Conservation (phyloP, 2,113 vertebrate genomes). For the Cynocephalus volans region DNA sequence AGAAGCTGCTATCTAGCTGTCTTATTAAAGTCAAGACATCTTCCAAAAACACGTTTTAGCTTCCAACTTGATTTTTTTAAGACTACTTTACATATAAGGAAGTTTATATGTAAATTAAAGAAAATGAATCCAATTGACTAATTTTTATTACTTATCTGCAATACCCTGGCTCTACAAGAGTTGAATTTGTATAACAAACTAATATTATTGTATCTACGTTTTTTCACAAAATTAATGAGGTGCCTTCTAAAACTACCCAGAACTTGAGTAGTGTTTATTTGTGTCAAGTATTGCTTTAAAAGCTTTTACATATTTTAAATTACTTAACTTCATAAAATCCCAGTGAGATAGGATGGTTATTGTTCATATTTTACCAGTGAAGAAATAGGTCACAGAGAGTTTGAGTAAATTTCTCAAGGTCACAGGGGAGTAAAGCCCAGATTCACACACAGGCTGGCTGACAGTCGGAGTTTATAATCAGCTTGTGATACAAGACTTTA, state of each 20-base stretch:
- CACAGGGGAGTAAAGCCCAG: background rate
- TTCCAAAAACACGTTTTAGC: background rate
- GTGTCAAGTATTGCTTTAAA: background rate
- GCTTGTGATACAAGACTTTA: background rate
- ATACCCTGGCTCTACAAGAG: background rate
- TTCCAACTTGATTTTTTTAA: background rate
- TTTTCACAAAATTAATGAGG: conserved; percentile 26
- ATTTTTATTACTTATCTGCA: background rate
- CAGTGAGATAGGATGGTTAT: background rate
- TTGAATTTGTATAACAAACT: background rate
- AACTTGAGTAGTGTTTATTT: background rate
- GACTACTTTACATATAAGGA: background rate
- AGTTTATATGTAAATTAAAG: background rate
- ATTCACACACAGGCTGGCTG: background rate
- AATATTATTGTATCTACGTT: background rate
- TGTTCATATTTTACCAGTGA: conserved; percentile 18
- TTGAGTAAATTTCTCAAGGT: background rate
- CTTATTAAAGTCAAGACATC: background rate
- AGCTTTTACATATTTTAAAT: conserved; percentile 7
- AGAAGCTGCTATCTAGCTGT: background rate
- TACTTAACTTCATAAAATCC: conserved; percentile 21
- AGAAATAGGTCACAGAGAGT: background rate
- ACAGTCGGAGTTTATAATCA: background rate
- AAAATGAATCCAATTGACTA: background rate
- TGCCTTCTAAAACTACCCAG: conserved; percentile 12